Base-by-base conservation (phyloP, 1,140 invertebrate species). In the Drosophila elegans region DNA sequence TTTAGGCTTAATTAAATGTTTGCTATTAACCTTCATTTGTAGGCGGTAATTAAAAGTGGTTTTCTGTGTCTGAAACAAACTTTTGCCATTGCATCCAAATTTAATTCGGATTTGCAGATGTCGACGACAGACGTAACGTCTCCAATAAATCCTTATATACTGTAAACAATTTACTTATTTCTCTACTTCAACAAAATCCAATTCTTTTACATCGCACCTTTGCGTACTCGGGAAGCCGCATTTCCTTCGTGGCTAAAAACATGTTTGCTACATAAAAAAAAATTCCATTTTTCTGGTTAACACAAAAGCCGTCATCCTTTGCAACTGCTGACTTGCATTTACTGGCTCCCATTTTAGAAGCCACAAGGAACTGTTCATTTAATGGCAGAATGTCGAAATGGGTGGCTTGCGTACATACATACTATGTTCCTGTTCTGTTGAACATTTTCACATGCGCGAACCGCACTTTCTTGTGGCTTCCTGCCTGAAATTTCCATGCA, bases 311-410 rank as follows among this genome's bases (percentile, higher is more conserved):
- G 29, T 13, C 11, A 61, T 48, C 25, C 48, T 38, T 32, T 32
- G 7, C 29, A 61, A 9, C n/a, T 11, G 49, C 60, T 64, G 52
- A 49, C 7, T 56, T 54, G 16, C 72, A 45, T 21, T 49, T 46
- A 39, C 60, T 42, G 32, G 13, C 16, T 9, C 13, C 21, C 38
- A 16, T 44, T 60, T 62, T 39, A 25, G 21, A n/a, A 56, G 41
- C 59, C 13, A 45, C 27, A 57, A 39, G 60, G 49, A 60, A 46
- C 38, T 86, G 64, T 81, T 86, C 78, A 85, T 86, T 85, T 80
- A 86, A 85, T 86, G 81, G 68, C 78, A 73, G 44, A 36, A 67
- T 10, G 46, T 55, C 44, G 36, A 39, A 51, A 27, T 45, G 45
- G 16, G 16, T 21, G 16, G 16, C 16, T 21, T 21, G 16, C 12